A percentile compares a stretch with the other conserved stretches of the same genome.
Conservation (phyloP, 2,797 vertebrate species). For the Natrix natrix region DNA sequence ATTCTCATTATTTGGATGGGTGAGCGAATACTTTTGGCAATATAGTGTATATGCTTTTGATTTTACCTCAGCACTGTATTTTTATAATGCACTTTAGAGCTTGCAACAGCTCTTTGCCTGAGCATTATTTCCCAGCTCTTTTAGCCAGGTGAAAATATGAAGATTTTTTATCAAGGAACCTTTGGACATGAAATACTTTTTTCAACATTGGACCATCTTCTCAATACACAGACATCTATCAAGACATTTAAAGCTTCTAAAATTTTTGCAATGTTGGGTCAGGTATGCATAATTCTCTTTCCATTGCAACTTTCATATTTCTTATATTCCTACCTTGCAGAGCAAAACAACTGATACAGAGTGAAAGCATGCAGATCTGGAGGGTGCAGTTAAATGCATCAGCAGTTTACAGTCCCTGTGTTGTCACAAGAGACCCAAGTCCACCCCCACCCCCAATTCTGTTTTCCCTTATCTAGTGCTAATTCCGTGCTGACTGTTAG, state of each 20-base stretch:
- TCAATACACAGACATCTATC: background rate
- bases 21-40: too few species aligned
- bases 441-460: background rate
- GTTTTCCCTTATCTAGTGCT: background rate
- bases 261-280: background rate
- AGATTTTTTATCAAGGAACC: background rate
- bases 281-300: background rate
- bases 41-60: background rate
- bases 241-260: background rate
- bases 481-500: background rate
- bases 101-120: background rate
- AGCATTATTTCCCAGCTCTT: background rate
- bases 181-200: background rate
- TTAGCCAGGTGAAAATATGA: background rate
- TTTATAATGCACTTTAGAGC: background rate
- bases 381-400: background rate
- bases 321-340: background rate
- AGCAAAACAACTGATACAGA: background rate
- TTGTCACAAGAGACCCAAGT: background rate
- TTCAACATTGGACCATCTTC: background rate
- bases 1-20: too few species aligned
- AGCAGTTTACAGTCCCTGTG: background rate
- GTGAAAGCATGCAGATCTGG: background rate
- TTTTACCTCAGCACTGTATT: background rate
- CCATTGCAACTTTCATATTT: background rate